Percentiles rank a stretch among this genome's conserved stretches.
phyloP scores from a whole-genome alignment of 2,888 invertebrate species.

The Uropetala carovei region DNA sequence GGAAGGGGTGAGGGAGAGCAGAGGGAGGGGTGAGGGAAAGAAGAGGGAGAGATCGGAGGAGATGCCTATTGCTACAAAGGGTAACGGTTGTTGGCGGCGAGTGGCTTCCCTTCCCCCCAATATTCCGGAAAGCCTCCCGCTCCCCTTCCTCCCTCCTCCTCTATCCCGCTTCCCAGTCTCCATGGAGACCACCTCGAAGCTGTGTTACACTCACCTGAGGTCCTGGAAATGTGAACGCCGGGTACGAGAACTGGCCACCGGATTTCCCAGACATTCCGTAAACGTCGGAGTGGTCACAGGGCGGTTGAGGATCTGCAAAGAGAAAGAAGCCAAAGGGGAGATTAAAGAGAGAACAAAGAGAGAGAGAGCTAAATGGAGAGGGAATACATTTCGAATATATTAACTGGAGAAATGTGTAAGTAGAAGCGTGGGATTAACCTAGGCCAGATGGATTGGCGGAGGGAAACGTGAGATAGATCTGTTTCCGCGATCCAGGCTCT shows the following conservation, averaged over 20 bases:
- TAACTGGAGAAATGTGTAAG: too few relatives aligned
- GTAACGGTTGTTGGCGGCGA: neutral
- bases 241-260: constrained; percentile 74
- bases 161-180: constrained; percentile 9
- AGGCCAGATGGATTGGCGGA: too few relatives aligned
- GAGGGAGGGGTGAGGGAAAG: neutral
- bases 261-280: constrained; percentile 70
- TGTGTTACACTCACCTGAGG: constrained; percentile 73
- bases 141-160: neutral
- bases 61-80: neutral
- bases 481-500: too few relatives aligned
- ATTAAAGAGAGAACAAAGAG: neutral
- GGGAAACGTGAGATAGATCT: too few relatives aligned
- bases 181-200: constrained; percentile 8
- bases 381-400: too few relatives aligned
- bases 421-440: too few relatives aligned
- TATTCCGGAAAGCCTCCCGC: neutral
- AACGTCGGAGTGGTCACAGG: constrained; percentile 77
- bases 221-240: constrained; percentile 74
- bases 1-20: neutral
- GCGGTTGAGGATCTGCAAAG: constrained; percentile 82
- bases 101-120: neutral
- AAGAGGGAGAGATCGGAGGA: constrained; percentile 4
- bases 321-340: constrained; percentile 71
- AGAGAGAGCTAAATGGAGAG: too few relatives aligned